These are phyloP conservation scores for Orchesella cincta DNA, from an alignment of 1,140 invertebrate genomes.

Conservation along the genomic window DNA sequence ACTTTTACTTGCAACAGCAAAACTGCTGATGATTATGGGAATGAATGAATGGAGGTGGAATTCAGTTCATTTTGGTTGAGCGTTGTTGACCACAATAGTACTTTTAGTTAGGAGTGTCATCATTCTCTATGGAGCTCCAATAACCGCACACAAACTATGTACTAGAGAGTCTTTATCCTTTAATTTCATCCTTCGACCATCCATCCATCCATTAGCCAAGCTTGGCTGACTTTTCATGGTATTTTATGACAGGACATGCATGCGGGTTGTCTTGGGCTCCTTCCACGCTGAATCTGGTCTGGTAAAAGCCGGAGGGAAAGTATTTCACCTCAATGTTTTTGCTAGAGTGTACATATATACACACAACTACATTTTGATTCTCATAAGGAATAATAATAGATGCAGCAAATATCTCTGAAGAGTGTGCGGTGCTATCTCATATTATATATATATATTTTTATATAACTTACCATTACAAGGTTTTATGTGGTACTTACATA, in stretches of 20 bases:
- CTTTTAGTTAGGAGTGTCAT: background rate
- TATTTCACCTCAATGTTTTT: conserved; percentile 29
- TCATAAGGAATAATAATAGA: no score
- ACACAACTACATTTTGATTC: background rate
- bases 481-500: no score
- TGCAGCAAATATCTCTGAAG: no score
- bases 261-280: background rate
- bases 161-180: background rate
- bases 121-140: background rate
- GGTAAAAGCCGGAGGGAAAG: conserved; percentile 13
- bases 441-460: background rate
- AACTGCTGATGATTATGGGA: background rate
- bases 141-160: background rate
- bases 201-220: conserved; percentile 26
- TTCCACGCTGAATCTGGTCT: background rate
- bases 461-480: background rate
- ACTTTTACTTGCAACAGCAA: background rate
- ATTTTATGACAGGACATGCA: conserved; percentile 22
- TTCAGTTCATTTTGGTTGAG: background rate
- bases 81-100: background rate
- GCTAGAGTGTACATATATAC: no score
- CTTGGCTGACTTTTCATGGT: conserved; percentile 8
- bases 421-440: background rate
- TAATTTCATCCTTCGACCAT: conserved; percentile 10
- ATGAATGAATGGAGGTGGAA: background rate